phyloP scores from a whole-genome alignment of 2,888 invertebrate species.

The Agrenia bidenticulata region DNA sequence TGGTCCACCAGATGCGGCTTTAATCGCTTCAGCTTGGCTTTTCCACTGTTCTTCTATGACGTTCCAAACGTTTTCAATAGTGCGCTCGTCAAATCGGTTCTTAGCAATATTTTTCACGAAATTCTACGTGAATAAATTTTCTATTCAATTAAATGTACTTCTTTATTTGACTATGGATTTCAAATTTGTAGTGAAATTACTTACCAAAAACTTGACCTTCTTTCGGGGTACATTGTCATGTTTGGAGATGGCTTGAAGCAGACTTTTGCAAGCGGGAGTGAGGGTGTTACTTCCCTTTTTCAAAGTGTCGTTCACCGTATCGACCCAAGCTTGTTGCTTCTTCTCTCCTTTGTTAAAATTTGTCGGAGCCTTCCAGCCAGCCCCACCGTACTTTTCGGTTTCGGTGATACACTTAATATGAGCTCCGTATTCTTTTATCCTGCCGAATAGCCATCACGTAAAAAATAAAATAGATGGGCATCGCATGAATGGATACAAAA shows the following conservation, averaged over 20 bases:
- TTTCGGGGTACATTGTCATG: constrained; percentile 83
- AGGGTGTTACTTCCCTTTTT: constrained; percentile 58
- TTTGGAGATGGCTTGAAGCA: constrained; percentile 69
- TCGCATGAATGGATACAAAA: constrained; percentile 2
- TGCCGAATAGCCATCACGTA: constrained; percentile 56
- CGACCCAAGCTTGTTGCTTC: constrained; percentile 83
- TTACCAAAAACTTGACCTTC: constrained; percentile 70
- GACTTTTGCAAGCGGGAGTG: constrained; percentile 61
- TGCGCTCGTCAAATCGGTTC: constrained; percentile 61
- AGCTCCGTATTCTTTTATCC: constrained; percentile 72
- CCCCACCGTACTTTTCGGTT: constrained; percentile 84
- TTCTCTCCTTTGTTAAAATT: constrained; percentile 77
- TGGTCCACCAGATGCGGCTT: constrained; percentile 15
- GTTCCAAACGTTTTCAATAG: constrained; percentile 71
- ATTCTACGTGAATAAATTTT: constrained; percentile 54
- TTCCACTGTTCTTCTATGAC: constrained; percentile 56
- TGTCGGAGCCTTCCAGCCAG: constrained; percentile 70
- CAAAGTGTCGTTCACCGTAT: constrained; percentile 68
- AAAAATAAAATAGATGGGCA: background rate
- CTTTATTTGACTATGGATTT: no score
- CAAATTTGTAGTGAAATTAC: constrained; percentile 7
- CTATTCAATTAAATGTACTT: no score
- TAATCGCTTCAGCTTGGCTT: constrained; percentile 25
- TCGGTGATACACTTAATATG: constrained; percentile 86
- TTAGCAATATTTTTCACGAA: constrained; percentile 59